A percentile compares a stretch with the other conserved stretches of the same genome.
Conservation (phyloP, 2,113 vertebrate species). For the Rhegmatorhina hoffmannsi region DNA sequence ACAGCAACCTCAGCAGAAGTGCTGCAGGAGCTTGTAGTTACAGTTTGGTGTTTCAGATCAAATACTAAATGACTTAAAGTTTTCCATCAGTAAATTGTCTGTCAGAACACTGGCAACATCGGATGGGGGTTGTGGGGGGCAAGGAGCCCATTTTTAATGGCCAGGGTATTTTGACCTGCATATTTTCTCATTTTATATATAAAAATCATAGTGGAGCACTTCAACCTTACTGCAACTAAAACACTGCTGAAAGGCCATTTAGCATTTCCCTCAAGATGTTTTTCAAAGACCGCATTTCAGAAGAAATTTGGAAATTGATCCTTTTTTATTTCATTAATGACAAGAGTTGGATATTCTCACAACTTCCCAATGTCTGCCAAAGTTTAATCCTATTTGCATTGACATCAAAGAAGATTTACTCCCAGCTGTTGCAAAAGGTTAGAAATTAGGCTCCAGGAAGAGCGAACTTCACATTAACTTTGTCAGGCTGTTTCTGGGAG, state of each 20-base stretch:
- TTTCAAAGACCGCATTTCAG: background rate
- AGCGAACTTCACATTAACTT: background rate
- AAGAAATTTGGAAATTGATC: background rate
- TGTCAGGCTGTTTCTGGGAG: background rate
- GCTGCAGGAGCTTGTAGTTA: background rate
- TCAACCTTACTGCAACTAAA: background rate
- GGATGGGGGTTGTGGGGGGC: rapidly evolving
- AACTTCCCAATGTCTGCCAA: background rate
- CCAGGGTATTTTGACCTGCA: background rate
- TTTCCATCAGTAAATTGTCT: background rate
- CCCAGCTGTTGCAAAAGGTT: background rate
- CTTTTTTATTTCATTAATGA: background rate
- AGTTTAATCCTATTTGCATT: background rate
- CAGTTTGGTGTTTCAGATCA: background rate
- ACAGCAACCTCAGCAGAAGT: background rate
- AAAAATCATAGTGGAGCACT: background rate
- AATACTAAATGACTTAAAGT: background rate
- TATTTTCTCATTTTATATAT: background rate
- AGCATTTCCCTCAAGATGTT: background rate
- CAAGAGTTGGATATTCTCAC: background rate
- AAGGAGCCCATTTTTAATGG: background rate
- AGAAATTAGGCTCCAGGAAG: background rate
- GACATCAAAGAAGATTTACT: background rate
- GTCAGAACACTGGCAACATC: background rate
- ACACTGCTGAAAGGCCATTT: background rate